Evolutionary conservation across 2,113 vertebrate genomes (phyloP).

Genomic region (Hyaena hyaena): DNA sequence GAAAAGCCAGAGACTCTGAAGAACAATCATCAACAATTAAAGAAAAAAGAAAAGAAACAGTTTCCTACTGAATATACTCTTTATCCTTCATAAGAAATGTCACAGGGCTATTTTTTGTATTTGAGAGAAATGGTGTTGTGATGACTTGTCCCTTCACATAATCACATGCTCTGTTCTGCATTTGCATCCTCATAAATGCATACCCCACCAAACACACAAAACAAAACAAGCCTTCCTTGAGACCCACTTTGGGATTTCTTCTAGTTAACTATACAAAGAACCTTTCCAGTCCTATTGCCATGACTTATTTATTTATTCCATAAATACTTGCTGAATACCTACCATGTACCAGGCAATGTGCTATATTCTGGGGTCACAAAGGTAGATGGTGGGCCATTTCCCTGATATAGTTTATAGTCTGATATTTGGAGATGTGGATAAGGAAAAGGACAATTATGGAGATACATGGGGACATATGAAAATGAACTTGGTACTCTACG

Average conservation of each 20-base stretch:
- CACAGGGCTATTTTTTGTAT: conserved; percentile 2
- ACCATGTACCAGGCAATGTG: not conserved
- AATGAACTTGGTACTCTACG: not conserved
- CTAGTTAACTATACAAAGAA: not conserved
- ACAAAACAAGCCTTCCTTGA: not conserved
- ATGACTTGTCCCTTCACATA: not conserved
- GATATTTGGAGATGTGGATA: not conserved
- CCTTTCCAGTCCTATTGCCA: not conserved
- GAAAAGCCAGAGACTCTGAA: conserved; percentile 17
- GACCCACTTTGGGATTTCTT: not conserved
- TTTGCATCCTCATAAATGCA: not conserved
- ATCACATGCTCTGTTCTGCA: not conserved
- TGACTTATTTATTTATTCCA: not conserved
- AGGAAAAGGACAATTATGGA: not conserved
- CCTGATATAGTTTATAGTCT: not conserved
- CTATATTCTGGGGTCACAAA: not conserved
- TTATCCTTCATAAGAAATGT: conserved; percentile 49
- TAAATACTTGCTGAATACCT: not conserved
- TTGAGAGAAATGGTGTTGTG: not conserved
- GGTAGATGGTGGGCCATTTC: not conserved
- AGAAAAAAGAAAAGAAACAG: conserved; percentile 2
- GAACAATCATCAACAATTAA: conserved; percentile 7
- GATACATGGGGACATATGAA: not conserved
- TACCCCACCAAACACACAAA: not conserved
- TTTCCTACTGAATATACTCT: conserved; percentile 48